Percentiles rank a stretch among this genome's conserved stretches.
These are phyloP conservation scores for Varroa destructor DNA, from an alignment of 1,140 invertebrate species.

Conservation along the genomic window DNA sequence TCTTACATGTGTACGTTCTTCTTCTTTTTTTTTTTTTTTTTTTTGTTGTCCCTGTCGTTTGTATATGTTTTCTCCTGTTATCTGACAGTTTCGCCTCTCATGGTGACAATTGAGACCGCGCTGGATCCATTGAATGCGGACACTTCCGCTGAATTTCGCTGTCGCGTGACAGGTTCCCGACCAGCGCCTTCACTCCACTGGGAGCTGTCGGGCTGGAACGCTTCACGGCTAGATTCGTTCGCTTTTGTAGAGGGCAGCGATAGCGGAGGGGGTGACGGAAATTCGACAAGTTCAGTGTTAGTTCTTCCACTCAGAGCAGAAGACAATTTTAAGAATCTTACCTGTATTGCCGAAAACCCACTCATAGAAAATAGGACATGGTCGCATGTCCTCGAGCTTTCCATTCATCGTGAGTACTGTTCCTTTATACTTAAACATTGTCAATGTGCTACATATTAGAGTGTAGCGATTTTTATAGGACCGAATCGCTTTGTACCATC, in stretches of 20 bases:
- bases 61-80: too few species aligned
- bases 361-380: not conserved
- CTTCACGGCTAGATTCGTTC: constrained; percentile 13
- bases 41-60: too few species aligned
- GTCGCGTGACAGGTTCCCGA: constrained; percentile 7
- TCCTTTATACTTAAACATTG: too few species aligned
- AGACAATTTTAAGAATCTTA: constrained; percentile 20
- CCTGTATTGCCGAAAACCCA: constrained; percentile 7
- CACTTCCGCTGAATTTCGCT: constrained; percentile 22
- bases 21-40: too few species aligned
- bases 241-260: constrained; percentile 8
- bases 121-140: constrained; percentile 21
- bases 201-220: constrained; percentile 20
- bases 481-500: too few species aligned
- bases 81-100: not conserved
- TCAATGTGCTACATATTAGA: too few species aligned
- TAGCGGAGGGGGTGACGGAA: not conserved
- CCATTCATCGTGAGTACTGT: constrained; percentile 12
- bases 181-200: constrained; percentile 1
- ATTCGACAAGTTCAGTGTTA: constrained; percentile 21
- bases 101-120: constrained; percentile 12
- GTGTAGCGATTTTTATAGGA: too few species aligned
- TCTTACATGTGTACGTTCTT: too few species aligned
- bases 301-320: constrained; percentile 11
- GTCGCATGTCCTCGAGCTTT: not conserved